Evolutionary conservation across 2,113 vertebrate genomes (phyloP).

Genomic region (Oriolus oriolus): DNA sequence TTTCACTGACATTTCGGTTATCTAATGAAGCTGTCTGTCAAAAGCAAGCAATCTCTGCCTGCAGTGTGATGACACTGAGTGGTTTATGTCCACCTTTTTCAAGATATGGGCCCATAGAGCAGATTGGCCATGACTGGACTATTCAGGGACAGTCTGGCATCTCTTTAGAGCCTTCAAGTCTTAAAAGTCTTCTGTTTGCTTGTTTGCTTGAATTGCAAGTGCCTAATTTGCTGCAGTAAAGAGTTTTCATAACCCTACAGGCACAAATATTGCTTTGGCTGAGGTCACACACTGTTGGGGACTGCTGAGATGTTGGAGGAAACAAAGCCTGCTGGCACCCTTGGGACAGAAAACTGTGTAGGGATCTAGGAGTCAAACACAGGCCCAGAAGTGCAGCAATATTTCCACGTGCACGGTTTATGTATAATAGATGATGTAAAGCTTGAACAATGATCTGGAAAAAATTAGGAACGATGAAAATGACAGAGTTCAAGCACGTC

Average conservation of each 20-base stretch:
- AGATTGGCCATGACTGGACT: neutral
- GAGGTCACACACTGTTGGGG: neutral
- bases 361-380: neutral
- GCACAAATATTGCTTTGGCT: neutral
- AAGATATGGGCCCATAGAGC: neutral
- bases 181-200: neutral
- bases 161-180: neutral
- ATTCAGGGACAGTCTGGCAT: neutral
- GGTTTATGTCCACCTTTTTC: rapidly evolving
- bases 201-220: neutral
- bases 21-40: neutral
- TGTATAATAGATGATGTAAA: neutral
- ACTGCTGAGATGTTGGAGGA: neutral
- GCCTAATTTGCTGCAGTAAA: neutral
- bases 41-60: neutral
- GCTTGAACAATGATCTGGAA: neutral
- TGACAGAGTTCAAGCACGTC: neutral
- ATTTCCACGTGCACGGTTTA: neutral
- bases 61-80: no score
- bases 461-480: neutral
- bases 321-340: neutral
- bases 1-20: neutral
- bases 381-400: neutral
- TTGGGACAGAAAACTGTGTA: neutral
- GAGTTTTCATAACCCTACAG: neutral